Conservation (phyloP, 2,888 invertebrate species). For the Temnothorax rugatulus region DNA sequence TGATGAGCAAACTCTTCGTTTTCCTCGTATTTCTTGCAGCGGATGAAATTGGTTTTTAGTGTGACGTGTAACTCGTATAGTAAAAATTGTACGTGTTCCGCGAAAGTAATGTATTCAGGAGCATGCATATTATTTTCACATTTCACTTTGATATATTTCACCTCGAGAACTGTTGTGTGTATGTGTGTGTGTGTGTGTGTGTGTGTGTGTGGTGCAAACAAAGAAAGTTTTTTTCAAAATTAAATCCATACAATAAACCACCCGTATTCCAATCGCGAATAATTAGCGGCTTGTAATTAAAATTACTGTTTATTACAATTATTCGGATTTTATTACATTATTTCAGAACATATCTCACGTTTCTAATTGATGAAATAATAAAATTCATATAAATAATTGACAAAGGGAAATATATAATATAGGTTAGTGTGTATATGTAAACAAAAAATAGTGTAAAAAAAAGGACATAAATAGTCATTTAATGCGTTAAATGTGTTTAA, state of each 20-base stretch:
- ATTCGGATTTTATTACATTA: not conserved
- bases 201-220: too few relatives aligned
- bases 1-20: conserved; percentile 7
- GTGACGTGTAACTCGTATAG: conserved; percentile 16
- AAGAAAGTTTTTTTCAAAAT: not conserved
- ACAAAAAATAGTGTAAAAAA: not conserved
- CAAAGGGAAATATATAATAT: not conserved
- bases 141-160: conserved; percentile 5
- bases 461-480: not conserved
- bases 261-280: not conserved
- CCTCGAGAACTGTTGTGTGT: not conserved
- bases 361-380: not conserved
- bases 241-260: not conserved
- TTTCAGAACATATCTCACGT: not conserved
- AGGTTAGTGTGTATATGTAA: not conserved
- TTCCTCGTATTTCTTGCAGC: not conserved
- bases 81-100: conserved; percentile 20
- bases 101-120: conserved; percentile 25
- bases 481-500: not conserved
- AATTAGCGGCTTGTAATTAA: conserved; percentile 7
- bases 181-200: too few relatives aligned
- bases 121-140: conserved; percentile 46
- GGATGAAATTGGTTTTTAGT: conserved; percentile 29
- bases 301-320: not conserved
- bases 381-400: not conserved